Base-by-base conservation (phyloP, 2,797 vertebrate species). In the Sebastes cheni region DNA sequence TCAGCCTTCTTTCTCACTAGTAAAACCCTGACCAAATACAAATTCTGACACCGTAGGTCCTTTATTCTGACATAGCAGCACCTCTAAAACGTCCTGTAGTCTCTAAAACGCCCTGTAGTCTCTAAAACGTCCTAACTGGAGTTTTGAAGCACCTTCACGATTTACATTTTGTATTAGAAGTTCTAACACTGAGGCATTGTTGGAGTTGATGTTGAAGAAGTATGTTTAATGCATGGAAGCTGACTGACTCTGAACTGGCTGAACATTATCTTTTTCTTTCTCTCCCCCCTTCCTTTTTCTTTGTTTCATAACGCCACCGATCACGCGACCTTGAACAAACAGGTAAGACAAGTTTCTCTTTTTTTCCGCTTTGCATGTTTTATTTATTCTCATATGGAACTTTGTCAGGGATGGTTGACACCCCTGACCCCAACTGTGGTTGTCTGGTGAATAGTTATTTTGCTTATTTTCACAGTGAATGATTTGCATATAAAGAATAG, bases 331-430 rank as follows among this genome's bases (percentile, higher is more conserved):
- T 67, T 22, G 14, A 75, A 70, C 52, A 73, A 46, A 64, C 82
- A 93, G 92, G 94, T 95, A 92, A 92, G 90, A 87, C 18, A 5
- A 2, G 1, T 70, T 76, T 83, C 25, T 56, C 2, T 79, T 73
- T 74, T 34, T 52, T 34, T 46, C 1, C 6, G 2, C 2, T 60
- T 72, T 78, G 34, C 25, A 50, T 23, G 11, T 22, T 67, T 34
- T 30, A 50, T 52, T 72, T 22, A 50, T 52, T 72, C 5, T 73
- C 8, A 29, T 7, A 1, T 61, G 1, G 32, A 56, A 65, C 13
- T 25, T 16, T 52, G 11, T 7, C 3, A 13, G n/a, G 18, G 12
- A 50, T 25, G n/a, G 39, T 54, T 30, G 8, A 23, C n/a, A 39
- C 7, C 13, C 7, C 39, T 79, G 54, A 42, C 1, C 4, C 5